Conservation (phyloP, 2,113 vertebrate species). For the Siniperca chuatsi region DNA sequence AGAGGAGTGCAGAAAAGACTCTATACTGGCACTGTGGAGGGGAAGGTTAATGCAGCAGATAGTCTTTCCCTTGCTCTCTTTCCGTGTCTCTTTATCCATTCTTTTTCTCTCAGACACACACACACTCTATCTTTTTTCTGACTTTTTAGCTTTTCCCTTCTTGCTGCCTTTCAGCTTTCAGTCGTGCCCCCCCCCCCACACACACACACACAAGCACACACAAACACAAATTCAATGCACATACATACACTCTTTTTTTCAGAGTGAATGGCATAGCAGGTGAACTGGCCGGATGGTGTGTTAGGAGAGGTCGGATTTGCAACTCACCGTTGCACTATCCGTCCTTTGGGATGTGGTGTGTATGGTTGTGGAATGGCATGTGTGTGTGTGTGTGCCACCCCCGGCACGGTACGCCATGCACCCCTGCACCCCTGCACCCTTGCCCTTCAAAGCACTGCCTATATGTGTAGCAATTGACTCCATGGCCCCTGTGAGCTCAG, state of each 20-base stretch:
- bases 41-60: constrained; percentile 98
- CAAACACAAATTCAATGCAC: constrained; percentile 27
- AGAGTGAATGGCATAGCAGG: constrained; percentile 20
- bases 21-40: constrained; percentile 86
- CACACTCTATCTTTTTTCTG: constrained; percentile 25
- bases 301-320: constrained; percentile 38
- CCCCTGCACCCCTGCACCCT: constrained; percentile 13
- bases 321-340: constrained; percentile 4
- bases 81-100: constrained; percentile 72
- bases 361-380: constrained; percentile 43
- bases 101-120: constrained; percentile 55
- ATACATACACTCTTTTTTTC: constrained; percentile 14
- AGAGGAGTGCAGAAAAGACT: constrained; percentile 96
- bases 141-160: constrained; percentile 45
- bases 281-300: constrained; percentile 43
- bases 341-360: constrained; percentile 60
- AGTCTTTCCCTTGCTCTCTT: constrained; percentile 89
- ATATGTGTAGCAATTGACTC: constrained; percentile 80
- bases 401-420: constrained; percentile 32
- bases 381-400: constrained; percentile 40
- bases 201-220: constrained; percentile 14
- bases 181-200: neutral
- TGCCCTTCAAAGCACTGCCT: constrained; percentile 69
- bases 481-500: constrained; percentile 73
- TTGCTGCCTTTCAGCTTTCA: constrained; percentile 34